These are phyloP conservation scores for Semnornis frantzii DNA, from an alignment of 2,113 vertebrate genomes.

Conservation along the genomic window DNA sequence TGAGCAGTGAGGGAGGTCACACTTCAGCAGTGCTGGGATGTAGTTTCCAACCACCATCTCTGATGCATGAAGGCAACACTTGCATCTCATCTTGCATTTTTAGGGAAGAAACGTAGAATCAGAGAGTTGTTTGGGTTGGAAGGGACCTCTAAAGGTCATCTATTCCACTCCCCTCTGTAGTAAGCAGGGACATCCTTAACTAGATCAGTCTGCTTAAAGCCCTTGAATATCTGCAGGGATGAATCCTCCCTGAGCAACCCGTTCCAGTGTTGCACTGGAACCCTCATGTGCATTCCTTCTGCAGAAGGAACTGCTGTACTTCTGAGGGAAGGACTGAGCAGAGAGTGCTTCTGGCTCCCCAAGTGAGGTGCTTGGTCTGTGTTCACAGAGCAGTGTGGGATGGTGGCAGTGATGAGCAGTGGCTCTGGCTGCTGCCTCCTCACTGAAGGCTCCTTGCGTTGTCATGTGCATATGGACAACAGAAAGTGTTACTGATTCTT, in stretches of 20 bases:
- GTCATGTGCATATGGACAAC: neutral
- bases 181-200: too few relatives aligned
- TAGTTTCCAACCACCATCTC: accelerated
- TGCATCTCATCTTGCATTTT: neutral
- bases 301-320: neutral
- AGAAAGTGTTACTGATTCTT: neutral
- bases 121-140: too few relatives aligned
- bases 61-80: accelerated
- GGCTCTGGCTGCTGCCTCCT: neutral
- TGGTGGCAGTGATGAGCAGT: neutral
- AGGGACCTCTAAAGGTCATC: too few relatives aligned
- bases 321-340: neutral
- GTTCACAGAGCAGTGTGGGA: neutral
- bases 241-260: too few relatives aligned
- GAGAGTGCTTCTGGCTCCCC: neutral
- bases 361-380: neutral
- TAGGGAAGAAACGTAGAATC: accelerated
- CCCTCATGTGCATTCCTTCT: too few relatives aligned
- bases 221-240: too few relatives aligned
- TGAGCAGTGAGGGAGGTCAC: neutral
- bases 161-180: too few relatives aligned
- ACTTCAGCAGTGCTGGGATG: neutral
- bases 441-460: accelerated
- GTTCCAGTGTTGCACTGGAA: too few relatives aligned
- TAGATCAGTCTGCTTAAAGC: too few relatives aligned